These are phyloP conservation scores for Cylindroiulus punctatus DNA, from an alignment of 2,888 invertebrate species.

Conservation along the genomic window DNA sequence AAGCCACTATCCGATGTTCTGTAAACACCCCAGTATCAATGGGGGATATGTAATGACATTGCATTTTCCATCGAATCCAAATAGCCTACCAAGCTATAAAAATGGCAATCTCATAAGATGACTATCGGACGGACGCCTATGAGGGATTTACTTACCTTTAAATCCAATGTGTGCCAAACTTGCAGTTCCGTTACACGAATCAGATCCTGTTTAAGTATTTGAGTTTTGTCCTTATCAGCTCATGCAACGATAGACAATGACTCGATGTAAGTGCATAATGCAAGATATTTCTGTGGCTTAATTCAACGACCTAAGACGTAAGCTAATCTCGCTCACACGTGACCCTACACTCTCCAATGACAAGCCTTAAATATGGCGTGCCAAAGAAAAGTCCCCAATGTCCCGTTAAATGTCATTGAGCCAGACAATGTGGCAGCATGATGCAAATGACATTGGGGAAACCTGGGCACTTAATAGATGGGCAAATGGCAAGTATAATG, in stretches of 20 bases:
- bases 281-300: neutral
- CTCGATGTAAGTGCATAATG: neutral
- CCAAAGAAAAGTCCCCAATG: constrained; percentile 10
- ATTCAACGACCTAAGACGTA: neutral
- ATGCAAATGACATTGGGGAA: neutral
- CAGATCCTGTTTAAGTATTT: neutral
- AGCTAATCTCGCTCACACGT: neutral
- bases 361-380: constrained; percentile 15
- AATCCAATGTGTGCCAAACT: constrained; percentile 9
- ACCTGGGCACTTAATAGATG: constrained; percentile 24
- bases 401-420: constrained; percentile 1
- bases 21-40: constrained; percentile 25
- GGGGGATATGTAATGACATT: neutral
- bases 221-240: neutral
- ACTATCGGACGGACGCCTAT: neutral
- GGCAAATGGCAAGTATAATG: constrained; percentile 9
- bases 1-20: neutral
- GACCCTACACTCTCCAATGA: neutral
- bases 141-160: constrained; percentile 24
- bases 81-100: constrained; percentile 14
- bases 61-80: neutral
- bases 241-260: neutral
- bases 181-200: neutral
- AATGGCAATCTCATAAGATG: constrained; percentile 34
- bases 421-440: constrained; percentile 36